These are phyloP conservation scores for Drosophila cardini DNA, from an alignment of 1,140 invertebrate genomes.

Conservation along the genomic window DNA sequence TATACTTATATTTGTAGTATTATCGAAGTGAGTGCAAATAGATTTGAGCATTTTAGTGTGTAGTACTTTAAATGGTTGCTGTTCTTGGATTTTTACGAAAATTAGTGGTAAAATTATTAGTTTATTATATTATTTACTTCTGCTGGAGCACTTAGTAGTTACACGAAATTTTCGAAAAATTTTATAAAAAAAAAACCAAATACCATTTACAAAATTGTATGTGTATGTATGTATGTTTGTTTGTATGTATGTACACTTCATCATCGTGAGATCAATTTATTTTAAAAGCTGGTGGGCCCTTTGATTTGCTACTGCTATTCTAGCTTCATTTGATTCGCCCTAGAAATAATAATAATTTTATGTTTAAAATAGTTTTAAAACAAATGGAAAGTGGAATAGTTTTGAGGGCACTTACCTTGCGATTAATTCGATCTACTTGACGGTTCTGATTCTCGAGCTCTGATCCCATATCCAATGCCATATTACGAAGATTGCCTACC, in stretches of 20 bases:
- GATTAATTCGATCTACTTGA: conserved; percentile 98
- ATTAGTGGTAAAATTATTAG: background rate
- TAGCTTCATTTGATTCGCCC: conserved; percentile 90
- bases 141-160: conserved; percentile 61
- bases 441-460: conserved; percentile 99
- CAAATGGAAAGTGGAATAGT: background rate
- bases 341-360: no score
- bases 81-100: conserved; percentile 17
- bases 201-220: conserved; percentile 18
- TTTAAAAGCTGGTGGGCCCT: conserved; percentile 93
- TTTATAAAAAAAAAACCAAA: conserved; percentile 20
- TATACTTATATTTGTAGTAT: background rate
- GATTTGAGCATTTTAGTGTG: conserved; percentile 19
- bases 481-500: conserved; percentile 99
- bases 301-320: conserved; percentile 94
- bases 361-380: background rate
- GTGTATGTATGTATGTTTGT: conserved; percentile 36
- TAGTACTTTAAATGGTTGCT: conserved; percentile 9
- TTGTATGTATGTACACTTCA: conserved; percentile 43
- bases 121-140: conserved; percentile 25
- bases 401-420: conserved; percentile 90
- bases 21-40: conserved; percentile 1
- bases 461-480: conserved; percentile 99
- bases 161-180: conserved; percentile 31
- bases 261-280: conserved; percentile 80